A percentile compares a stretch with the other conserved stretches of the same genome.
Evolutionary conservation across 1,140 invertebrate genomes (phyloP).

Genomic region (Paraescarpia echinospica): DNA sequence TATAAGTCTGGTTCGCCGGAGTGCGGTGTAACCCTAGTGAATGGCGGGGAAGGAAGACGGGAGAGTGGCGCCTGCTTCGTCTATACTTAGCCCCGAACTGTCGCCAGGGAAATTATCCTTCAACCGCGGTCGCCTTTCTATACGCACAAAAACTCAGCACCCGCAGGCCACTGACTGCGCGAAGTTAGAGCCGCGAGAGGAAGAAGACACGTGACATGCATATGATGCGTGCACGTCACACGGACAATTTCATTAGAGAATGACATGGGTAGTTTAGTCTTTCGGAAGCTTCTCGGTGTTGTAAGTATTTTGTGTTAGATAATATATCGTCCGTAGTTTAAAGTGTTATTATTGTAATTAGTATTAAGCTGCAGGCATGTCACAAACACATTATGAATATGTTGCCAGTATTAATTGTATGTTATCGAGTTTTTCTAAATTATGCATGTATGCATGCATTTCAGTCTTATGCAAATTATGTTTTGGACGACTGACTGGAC

Average conservation of each 20-base stretch:
- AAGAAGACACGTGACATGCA: background rate
- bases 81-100: background rate
- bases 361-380: background rate
- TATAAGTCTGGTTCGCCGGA: background rate
- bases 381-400: background rate
- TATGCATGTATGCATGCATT: background rate
- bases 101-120: background rate
- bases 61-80: background rate
- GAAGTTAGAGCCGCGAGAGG: background rate
- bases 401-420: background rate
- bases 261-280: background rate
- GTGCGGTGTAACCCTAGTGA: background rate
- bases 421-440: background rate
- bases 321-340: background rate
- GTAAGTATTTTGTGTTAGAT: background rate
- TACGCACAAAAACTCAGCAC: background rate
- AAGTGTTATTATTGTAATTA: background rate
- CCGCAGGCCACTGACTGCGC: background rate
- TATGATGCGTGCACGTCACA: background rate
- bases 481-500: background rate
- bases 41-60: background rate
- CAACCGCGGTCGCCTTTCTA: background rate
- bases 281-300: background rate
- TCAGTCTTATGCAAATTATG: background rate
- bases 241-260: background rate